phyloP scores from a whole-genome alignment of 2,113 vertebrate species.

The Leucopternis melanops region DNA sequence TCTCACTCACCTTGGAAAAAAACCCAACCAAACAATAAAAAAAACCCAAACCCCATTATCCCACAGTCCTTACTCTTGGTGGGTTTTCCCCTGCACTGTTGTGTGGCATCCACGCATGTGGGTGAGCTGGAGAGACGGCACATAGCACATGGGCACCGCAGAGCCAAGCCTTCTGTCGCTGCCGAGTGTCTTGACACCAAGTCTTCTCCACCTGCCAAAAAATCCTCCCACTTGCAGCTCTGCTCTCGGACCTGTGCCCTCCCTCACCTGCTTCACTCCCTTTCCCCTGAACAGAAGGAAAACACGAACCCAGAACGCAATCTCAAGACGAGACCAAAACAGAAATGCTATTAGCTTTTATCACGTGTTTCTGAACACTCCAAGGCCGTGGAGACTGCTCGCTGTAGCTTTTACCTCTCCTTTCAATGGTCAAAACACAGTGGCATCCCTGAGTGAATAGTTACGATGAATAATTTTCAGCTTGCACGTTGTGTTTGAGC shows the following conservation, averaged over 20 bases:
- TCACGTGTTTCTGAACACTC: neutral
- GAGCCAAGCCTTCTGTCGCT: neutral
- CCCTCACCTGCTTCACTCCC: neutral
- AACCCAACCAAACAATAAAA: too few species aligned
- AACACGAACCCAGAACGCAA: neutral
- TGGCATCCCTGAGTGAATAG: neutral
- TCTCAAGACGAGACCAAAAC: neutral
- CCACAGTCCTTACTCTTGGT: fast-evolving
- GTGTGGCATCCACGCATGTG: fast-evolving
- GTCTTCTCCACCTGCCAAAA: neutral
- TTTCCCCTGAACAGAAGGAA: neutral
- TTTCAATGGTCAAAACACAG: neutral
- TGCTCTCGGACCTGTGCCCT: neutral
- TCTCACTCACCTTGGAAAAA: neutral
- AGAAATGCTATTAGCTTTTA: neutral
- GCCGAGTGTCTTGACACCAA: neutral
- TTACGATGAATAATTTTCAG: neutral
- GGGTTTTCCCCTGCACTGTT: neutral
- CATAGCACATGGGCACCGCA: fast-evolving
- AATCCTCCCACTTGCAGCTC: neutral
- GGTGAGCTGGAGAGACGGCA: neutral
- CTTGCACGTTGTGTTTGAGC: neutral
- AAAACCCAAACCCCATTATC: neutral
- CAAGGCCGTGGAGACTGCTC: neutral
- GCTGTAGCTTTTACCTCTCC: neutral